phyloP scores from a whole-genome alignment of 1,140 invertebrate genomes.

The Diorhabda elongata region DNA sequence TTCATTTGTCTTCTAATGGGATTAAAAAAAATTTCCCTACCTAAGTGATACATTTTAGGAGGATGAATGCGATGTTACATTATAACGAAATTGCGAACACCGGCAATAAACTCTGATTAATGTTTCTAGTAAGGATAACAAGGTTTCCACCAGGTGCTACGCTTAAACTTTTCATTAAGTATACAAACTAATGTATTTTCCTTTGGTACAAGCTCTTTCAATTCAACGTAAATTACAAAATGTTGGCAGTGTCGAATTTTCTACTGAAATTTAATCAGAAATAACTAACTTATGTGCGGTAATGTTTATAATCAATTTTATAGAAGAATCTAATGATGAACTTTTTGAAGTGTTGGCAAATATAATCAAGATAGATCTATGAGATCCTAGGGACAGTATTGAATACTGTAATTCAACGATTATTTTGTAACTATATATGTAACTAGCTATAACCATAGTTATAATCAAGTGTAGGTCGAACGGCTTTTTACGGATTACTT shows the following conservation, averaged over 20 bases:
- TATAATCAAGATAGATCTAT: too few relatives aligned
- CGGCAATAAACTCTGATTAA: neutral
- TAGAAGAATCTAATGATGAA: too few relatives aligned
- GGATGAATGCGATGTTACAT: neutral
- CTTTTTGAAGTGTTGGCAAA: too few relatives aligned
- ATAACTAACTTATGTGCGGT: too few relatives aligned
- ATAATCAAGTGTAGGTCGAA: too few relatives aligned
- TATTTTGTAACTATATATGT: too few relatives aligned
- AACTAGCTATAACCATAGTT: too few relatives aligned
- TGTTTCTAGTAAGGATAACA: slow-evolving; percentile 2
- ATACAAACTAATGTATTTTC: neutral
- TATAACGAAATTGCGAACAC: slow-evolving; percentile 2
- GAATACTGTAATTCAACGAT: too few relatives aligned
- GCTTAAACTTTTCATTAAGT: neutral
- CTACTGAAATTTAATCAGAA: too few relatives aligned
- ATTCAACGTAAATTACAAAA: neutral
- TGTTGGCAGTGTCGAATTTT: neutral
- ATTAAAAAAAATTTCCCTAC: neutral
- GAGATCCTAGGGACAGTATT: too few relatives aligned
- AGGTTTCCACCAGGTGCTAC: neutral
- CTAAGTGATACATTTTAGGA: neutral
- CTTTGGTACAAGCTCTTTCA: neutral
- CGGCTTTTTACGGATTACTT: too few relatives aligned
- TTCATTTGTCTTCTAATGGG: neutral
- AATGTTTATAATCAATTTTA: too few relatives aligned